These are phyloP conservation scores for Epinephelus moara DNA, from an alignment of 2,113 vertebrate genomes.

Conservation along the genomic window DNA sequence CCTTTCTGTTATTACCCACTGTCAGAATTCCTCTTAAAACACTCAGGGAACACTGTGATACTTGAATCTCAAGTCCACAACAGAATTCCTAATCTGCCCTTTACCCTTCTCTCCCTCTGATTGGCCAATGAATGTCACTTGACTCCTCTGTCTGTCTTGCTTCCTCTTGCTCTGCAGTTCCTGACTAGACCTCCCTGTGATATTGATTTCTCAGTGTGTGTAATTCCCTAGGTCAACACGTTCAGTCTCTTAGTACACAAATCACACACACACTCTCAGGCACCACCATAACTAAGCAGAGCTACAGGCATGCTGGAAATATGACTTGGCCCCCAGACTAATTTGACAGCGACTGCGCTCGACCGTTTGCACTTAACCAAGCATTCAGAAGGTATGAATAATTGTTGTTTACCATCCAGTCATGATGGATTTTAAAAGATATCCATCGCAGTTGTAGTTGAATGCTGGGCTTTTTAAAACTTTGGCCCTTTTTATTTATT, in stretches of 20 bases:
- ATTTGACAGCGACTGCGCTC: background rate
- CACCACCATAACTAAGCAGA: background rate
- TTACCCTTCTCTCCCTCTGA: conserved; percentile 2
- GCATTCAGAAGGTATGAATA: background rate
- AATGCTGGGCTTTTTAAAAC: background rate
- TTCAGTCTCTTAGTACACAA: conserved; percentile 60
- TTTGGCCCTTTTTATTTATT: conserved; percentile 1
- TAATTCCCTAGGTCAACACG: conserved; percentile 70
- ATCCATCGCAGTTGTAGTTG: background rate
- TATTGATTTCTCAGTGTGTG: conserved; percentile 70
- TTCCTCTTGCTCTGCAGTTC: conserved; percentile 39
- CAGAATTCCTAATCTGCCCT: conserved; percentile 36
- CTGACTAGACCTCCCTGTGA: conserved; percentile 46
- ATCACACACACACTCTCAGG: conserved; percentile 5
- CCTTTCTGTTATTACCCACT: background rate
- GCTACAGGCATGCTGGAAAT: conserved; percentile 28
- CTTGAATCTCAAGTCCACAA: conserved; percentile 21
- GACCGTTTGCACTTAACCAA: background rate
- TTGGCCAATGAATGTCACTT: conserved; percentile 29
- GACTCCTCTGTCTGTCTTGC: conserved; percentile 26
- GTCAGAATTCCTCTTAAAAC: background rate
- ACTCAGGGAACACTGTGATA: background rate
- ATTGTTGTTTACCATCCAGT: conserved; percentile 12
- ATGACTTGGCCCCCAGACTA: background rate
- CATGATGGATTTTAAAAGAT: background rate